Percentiles rank a stretch among this genome's conserved stretches.
Evolutionary conservation across 2,888 invertebrate species (phyloP).

Genomic region (Aproaerema taeniolella): DNA sequence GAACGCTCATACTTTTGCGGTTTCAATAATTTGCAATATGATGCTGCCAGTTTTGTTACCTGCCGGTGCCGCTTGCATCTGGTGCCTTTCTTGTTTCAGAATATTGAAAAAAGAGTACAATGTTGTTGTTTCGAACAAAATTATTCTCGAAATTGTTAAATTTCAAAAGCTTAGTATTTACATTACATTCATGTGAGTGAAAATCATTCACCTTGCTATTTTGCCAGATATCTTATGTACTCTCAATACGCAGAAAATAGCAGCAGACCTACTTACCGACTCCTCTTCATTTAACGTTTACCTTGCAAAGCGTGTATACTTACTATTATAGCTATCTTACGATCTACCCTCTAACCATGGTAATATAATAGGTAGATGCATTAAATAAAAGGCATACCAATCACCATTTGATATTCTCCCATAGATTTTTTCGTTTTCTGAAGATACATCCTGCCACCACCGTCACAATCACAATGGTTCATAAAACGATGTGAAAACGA

Average conservation of each 20-base stretch:
- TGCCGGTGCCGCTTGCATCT: conserved; percentile 66
- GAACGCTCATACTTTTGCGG: conserved; percentile 29
- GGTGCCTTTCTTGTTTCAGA: conserved; percentile 56
- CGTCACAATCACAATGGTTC: conserved; percentile 45
- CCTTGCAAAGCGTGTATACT: too few relatives aligned
- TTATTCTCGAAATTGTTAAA: too few relatives aligned
- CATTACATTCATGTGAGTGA: too few relatives aligned
- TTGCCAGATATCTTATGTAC: too few relatives aligned
- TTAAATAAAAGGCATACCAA: conserved; percentile 1
- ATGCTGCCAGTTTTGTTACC: conserved; percentile 62
- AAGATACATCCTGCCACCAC: conserved; percentile 45
- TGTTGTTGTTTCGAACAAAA: neutral
- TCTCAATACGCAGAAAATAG: too few relatives aligned
- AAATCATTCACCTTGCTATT: too few relatives aligned
- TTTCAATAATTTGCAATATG: conserved; percentile 63
- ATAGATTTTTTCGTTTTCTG: conserved; percentile 17
- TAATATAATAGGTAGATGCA: conserved; percentile 1
- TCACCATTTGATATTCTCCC: conserved; percentile 13
- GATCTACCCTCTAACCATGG: too few relatives aligned
- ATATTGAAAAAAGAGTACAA: conserved; percentile 52
- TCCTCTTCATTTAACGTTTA: too few relatives aligned
- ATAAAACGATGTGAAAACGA: conserved; percentile 55
- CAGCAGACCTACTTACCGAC: too few relatives aligned
- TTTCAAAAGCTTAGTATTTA: too few relatives aligned
- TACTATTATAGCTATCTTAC: too few relatives aligned